Percentiles rank a stretch among this genome's conserved stretches.
phyloP scores from a whole-genome alignment of 35 echinoderm and acorn worm species.

The Diadema setosum region DNA sequence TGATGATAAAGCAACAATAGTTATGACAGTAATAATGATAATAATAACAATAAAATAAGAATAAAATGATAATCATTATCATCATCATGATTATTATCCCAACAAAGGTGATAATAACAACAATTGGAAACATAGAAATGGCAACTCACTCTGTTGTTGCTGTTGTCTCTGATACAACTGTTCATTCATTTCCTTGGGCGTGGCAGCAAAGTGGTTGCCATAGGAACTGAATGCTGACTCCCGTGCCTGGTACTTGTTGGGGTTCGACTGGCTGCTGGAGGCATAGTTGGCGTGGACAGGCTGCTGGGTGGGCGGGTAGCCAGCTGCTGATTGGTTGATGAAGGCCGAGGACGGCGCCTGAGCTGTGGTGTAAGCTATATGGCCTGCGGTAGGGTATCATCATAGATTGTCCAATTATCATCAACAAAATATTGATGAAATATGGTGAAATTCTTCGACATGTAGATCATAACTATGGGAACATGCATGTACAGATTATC shows the following conservation, averaged over 20 bases:
- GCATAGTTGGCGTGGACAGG: slow-evolving; percentile 63
- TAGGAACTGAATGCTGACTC: slow-evolving; percentile 57
- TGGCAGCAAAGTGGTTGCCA: background rate
- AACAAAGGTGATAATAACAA: too few relatives aligned
- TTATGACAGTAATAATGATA: too few relatives aligned
- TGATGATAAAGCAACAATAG: too few relatives aligned
- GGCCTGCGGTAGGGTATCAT: background rate
- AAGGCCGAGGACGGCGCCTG: slow-evolving; percentile 47
- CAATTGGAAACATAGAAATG: too few relatives aligned
- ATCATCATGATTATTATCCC: too few relatives aligned
- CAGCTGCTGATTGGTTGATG: slow-evolving; percentile 36
- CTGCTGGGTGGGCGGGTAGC: slow-evolving; percentile 69
- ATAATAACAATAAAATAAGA: too few relatives aligned
- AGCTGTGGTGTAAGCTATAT: slow-evolving; percentile 52
- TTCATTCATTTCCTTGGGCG: slow-evolving; percentile 7
- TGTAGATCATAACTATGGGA: too few relatives aligned
- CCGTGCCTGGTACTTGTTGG: slow-evolving; percentile 68
- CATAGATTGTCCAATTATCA: too few relatives aligned
- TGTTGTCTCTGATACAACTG: slow-evolving; percentile 19
- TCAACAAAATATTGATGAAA: too few relatives aligned
- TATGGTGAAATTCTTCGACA: too few relatives aligned
- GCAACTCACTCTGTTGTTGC: slow-evolving; percentile 26
- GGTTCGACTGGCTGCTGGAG: slow-evolving; percentile 37
- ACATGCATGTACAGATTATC: too few relatives aligned
- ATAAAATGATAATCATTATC: too few relatives aligned